Evolutionary conservation across 92 coral and sea anemone genomes (phyloP).

Genomic region (Parazoanthus atlanticus): DNA sequence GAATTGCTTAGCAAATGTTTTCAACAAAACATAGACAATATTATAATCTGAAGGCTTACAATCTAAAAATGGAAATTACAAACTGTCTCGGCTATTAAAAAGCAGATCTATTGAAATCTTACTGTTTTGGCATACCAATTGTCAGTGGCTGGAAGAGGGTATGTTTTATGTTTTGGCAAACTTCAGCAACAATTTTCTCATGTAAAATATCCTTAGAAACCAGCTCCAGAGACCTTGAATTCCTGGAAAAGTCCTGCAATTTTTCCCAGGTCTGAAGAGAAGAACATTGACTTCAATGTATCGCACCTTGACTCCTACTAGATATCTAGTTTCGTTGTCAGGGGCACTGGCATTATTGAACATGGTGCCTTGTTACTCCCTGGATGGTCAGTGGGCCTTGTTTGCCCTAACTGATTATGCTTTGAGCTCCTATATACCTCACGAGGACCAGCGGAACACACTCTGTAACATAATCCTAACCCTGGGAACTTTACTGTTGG

Average conservation of each 20-base stretch:
- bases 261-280: background rate
- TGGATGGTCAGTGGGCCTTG: constrained; percentile 98
- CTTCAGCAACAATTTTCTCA: background rate
- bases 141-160: too few species aligned
- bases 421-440: constrained; percentile 69
- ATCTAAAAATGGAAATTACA: too few species aligned
- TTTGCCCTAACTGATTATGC: constrained; percentile 85
- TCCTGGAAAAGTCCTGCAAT: background rate
- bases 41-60: too few species aligned
- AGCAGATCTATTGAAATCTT: too few species aligned
- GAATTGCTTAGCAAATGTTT: too few species aligned
- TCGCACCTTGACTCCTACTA: constrained; percentile 19
- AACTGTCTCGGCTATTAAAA: too few species aligned
- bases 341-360: constrained; percentile 90
- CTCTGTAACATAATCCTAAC: constrained; percentile 83
- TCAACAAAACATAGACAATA: too few species aligned
- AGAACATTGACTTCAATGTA: background rate
- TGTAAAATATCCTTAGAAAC: background rate
- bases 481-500: constrained; percentile 84
- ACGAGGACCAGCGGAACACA: constrained; percentile 82
- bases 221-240: background rate
- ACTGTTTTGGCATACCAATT: too few species aligned
- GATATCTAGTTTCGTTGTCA: constrained; percentile 91
- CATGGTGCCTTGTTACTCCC: constrained; percentile 93
- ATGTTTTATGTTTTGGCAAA: background rate